phyloP scores from a whole-genome alignment of 1,140 invertebrate genomes.

The Sitophilus oryzae region DNA sequence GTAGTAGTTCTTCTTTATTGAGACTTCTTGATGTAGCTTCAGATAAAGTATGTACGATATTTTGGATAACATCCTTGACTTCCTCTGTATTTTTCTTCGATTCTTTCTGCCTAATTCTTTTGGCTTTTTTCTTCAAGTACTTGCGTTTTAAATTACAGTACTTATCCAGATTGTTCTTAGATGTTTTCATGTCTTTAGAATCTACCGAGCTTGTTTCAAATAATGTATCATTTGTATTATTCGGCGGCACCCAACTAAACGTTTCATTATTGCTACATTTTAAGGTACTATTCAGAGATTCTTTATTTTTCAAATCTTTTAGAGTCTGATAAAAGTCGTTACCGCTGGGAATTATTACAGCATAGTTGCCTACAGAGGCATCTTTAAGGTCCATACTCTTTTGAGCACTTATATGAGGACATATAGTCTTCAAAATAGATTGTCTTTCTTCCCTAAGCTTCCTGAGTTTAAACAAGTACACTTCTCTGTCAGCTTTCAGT shows the following conservation, averaged over 20 bases:
- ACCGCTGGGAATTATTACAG: slow-evolving; percentile 14
- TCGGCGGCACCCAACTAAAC: slow-evolving; percentile 1
- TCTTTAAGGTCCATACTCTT: slow-evolving; percentile 15
- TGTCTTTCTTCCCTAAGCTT: slow-evolving; percentile 25
- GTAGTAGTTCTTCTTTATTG: background rate
- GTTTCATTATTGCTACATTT: slow-evolving; percentile 3
- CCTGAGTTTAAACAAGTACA: slow-evolving; percentile 24
- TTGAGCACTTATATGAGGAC: slow-evolving; percentile 8
- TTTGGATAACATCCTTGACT: background rate
- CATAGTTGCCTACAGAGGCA: slow-evolving; percentile 27
- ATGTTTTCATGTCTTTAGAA: background rate
- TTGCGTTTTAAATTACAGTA: slow-evolving; percentile 5
- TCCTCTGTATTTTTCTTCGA: slow-evolving; percentile 1
- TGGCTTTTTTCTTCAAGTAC: slow-evolving; percentile 6
- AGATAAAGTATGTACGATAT: slow-evolving; percentile 3
- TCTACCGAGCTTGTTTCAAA: background rate
- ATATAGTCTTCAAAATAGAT: slow-evolving; percentile 17
- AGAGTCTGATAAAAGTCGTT: slow-evolving; percentile 20
- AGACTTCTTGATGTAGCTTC: slow-evolving; percentile 2
- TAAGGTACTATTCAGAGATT: background rate
- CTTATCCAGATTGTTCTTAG: background rate
- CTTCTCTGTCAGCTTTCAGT: slow-evolving; percentile 26
- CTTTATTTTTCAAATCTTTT: slow-evolving; percentile 18
- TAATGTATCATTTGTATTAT: no score
- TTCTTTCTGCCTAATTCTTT: slow-evolving; percentile 1